These are phyloP conservation scores for Bombyx mori DNA, from an alignment of 1,140 invertebrate genomes.

Conservation along the genomic window ASM3026992v2 NC_085134.1:216501-217000, in stretches of 20 bases:
- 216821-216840: conserved; percentile 62
- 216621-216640: conserved; percentile 55
- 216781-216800: conserved; percentile 23
- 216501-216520: neutral
- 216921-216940: no score
- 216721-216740: neutral
- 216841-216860: conserved; percentile 66
- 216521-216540: neutral
- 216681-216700: neutral
- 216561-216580: conserved; percentile 26
- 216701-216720: neutral
- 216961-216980: no score
- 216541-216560: neutral
- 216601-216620: conserved; percentile 66
- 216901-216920: no score
- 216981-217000: no score
- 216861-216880: conserved; percentile 64
- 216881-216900: conserved; percentile 27
- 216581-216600: conserved; percentile 56
- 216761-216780: conserved; percentile 1
- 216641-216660: conserved; percentile 29
- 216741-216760: neutral
- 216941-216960: no score
- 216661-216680: conserved; percentile 23
- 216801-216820: conserved; percentile 52